Evolutionary conservation across 2,797 vertebrate genomes (phyloP).

Genomic region (Erethizon dorsatum): DNA sequence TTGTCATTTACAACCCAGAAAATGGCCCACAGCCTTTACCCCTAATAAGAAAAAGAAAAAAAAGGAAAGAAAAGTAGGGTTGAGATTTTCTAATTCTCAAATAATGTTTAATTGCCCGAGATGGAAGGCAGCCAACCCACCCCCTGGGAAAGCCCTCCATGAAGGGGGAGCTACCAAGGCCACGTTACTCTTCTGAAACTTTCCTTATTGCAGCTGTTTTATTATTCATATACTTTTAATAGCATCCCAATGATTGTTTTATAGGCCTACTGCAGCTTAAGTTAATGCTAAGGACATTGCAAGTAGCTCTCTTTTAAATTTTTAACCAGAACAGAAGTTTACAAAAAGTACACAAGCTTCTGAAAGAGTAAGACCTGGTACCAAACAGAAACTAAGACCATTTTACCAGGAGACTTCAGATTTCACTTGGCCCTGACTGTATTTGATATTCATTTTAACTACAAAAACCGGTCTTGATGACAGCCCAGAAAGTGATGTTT

Average conservation of each 20-base stretch:
- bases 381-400: conserved; percentile 2
- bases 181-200: conserved; percentile 67
- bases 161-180: neutral
- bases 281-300: conserved; percentile 75
- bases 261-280: conserved; percentile 57
- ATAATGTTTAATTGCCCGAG: conserved; percentile 49
- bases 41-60: conserved; percentile 21
- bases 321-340: conserved; percentile 79
- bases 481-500: neutral
- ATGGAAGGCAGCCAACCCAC: neutral
- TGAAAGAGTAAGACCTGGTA: neutral
- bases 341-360: conserved; percentile 4
- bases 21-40: conserved; percentile 46
- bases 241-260: conserved; percentile 70
- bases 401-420: neutral
- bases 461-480: neutral
- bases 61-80: neutral
- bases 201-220: conserved; percentile 73
- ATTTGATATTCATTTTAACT: neutral
- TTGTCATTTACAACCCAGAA: conserved; percentile 57
- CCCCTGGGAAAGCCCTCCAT: neutral
- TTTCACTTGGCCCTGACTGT: neutral
- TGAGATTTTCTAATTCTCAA: conserved; percentile 14
- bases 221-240: conserved; percentile 82
- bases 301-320: conserved; percentile 79